Percentiles rank a stretch among this genome's conserved stretches.
These are phyloP conservation scores for Brienomyrus longianalis DNA, from an alignment of 2,113 vertebrate genomes.

Conservation along the genomic window DNA sequence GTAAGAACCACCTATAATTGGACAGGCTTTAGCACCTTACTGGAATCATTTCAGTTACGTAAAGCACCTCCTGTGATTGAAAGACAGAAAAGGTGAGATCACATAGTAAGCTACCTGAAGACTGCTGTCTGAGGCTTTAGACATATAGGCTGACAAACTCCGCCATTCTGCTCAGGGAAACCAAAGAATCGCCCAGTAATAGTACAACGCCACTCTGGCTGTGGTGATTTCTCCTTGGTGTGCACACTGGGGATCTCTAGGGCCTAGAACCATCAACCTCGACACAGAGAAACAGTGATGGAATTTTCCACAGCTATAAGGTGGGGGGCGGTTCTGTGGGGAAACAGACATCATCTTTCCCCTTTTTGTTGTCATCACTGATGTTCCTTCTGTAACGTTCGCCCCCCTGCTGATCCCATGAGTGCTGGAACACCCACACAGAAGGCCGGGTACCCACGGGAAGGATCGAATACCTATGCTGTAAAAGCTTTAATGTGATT, in stretches of 20 bases:
- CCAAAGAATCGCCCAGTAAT: background rate
- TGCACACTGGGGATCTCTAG: background rate
- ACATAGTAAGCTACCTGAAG: background rate
- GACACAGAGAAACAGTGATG: background rate
- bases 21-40: constrained; percentile 29
- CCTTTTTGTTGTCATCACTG: background rate
- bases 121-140: background rate
- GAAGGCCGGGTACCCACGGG: background rate
- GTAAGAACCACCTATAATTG: constrained; percentile 31
- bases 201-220: background rate
- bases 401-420: background rate
- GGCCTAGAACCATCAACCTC: background rate
- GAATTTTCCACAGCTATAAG: background rate
- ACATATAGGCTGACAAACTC: background rate
- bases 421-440: constrained; percentile 43
- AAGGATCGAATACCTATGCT: background rate
- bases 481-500: background rate
- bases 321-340: background rate
- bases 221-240: background rate
- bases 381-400: background rate
- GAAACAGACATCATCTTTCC: background rate
- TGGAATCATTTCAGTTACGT: constrained; percentile 48
- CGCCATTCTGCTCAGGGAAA: background rate
- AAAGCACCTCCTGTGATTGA: constrained; percentile 25
- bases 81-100: constrained; percentile 26